Evolutionary conservation across 2,113 vertebrate genomes (phyloP).

Genomic region (Chascanopsetta lugubris): DNA sequence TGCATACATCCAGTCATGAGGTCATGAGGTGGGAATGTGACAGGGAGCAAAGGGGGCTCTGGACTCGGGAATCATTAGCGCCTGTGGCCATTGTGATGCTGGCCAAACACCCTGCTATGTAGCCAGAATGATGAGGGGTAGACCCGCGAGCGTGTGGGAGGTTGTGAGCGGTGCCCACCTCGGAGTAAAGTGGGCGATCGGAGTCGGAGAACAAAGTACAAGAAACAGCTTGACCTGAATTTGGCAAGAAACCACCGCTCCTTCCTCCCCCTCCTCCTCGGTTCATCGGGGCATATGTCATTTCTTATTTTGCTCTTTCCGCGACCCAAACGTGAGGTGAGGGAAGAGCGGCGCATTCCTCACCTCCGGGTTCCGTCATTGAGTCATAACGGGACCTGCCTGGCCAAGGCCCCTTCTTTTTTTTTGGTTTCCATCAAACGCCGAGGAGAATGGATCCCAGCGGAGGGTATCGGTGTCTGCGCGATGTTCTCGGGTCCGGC

Average conservation of each 20-base stretch:
- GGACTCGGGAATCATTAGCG: conserved; percentile 61
- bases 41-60: conserved; percentile 63
- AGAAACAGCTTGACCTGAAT: conserved; percentile 49
- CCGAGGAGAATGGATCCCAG: conserved; percentile 73
- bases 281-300: conserved; percentile 57
- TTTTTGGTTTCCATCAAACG: conserved; percentile 76
- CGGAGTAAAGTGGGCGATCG: neutral
- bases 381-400: conserved; percentile 73
- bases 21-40: conserved; percentile 77
- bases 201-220: conserved; percentile 30
- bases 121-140: neutral
- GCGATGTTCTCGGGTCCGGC: conserved; percentile 67
- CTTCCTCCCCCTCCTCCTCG: too few species aligned
- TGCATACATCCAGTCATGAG: conserved; percentile 76
- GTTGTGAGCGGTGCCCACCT: neutral
- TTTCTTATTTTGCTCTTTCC: conserved; percentile 52
- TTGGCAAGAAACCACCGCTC: conserved; percentile 51
- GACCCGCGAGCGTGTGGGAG: neutral
- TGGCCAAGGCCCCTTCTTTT: conserved; percentile 70
- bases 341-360: conserved; percentile 64
- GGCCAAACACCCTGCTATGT: conserved; percentile 13
- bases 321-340: conserved; percentile 63
- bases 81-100: conserved; percentile 35
- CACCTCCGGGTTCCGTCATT: conserved; percentile 62
- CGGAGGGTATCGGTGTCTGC: conserved; percentile 76